phyloP scores from a whole-genome alignment of 2,113 vertebrate species.

The Cottus gobio region DNA sequence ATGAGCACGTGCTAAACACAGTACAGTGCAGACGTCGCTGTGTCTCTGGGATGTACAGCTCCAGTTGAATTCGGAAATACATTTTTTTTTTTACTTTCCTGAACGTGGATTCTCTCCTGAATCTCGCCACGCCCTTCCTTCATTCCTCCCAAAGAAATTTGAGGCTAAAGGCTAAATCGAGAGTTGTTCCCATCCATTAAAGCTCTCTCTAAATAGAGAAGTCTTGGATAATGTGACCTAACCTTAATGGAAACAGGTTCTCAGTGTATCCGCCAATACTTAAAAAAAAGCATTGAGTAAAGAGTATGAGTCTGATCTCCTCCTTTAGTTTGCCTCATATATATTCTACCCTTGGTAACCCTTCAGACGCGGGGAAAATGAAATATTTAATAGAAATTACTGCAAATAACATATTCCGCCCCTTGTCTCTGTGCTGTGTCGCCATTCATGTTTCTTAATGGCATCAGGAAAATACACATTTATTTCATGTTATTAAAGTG shows the following conservation, averaged over 20 bases:
- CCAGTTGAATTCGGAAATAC: background rate
- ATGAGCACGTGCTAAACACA: slow-evolving; percentile 9
- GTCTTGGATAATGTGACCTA: slow-evolving; percentile 26
- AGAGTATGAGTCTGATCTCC: slow-evolving; percentile 13
- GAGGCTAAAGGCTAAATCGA: slow-evolving; percentile 15
- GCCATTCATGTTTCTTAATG: background rate
- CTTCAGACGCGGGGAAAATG: background rate
- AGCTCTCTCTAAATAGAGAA: slow-evolving; percentile 33
- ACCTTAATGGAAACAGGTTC: slow-evolving; percentile 35
- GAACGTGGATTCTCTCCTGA: background rate
- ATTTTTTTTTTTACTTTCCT: background rate
- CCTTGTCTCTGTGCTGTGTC: slow-evolving; percentile 8
- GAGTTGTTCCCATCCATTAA: slow-evolving; percentile 35
- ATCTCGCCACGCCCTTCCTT: slow-evolving; percentile 24
- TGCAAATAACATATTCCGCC: background rate
- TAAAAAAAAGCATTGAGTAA: no score
- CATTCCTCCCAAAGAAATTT: slow-evolving; percentile 8
- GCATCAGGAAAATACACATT: slow-evolving; percentile 22
- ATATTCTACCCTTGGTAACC: background rate
- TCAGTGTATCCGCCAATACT: no score
- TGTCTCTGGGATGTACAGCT: background rate
- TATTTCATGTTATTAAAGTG: slow-evolving; percentile 28
- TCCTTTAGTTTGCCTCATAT: background rate
- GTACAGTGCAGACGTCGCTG: background rate
- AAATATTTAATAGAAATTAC: background rate